Conservation (phyloP, 2,888 invertebrate species). For the Ditylenchus weischeri region DNA sequence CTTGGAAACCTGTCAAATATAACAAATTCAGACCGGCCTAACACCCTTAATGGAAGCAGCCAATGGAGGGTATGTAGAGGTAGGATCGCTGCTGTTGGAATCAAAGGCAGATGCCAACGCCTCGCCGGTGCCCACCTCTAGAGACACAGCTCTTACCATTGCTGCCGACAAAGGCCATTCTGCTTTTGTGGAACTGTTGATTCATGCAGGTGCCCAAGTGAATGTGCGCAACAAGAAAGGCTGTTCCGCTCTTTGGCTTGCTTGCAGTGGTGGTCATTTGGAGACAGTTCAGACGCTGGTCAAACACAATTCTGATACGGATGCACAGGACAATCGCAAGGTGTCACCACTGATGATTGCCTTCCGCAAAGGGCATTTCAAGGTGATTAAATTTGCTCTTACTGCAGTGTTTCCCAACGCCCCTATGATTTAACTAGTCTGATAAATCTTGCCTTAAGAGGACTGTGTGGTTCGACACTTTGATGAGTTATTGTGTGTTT, state of each 20-base stretch:
- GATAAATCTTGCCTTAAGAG: no score
- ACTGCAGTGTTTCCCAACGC: no score
- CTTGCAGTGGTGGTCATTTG: constrained; percentile 91
- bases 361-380: constrained; percentile 91
- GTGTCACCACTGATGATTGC: constrained; percentile 98
- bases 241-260: constrained; percentile 71
- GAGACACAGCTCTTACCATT: constrained; percentile 96
- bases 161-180: constrained; percentile 99
- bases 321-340: constrained; percentile 95
- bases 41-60: constrained; percentile 99
- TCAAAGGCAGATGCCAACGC: constrained; percentile 98
- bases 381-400: constrained; percentile 60
- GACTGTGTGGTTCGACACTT: no score
- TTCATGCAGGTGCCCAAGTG: constrained; percentile 66
- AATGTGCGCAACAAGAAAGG: constrained; percentile 99
- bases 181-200: constrained; percentile 68
- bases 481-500: no score
- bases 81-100: constrained; percentile 87
- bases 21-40: constrained; percentile 74
- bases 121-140: constrained; percentile 91
- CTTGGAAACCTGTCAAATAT: not conserved
- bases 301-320: constrained; percentile 84
- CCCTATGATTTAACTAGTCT: no score
- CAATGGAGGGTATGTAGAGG: constrained; percentile 97
- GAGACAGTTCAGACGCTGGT: constrained; percentile 92